These are phyloP conservation scores for Dicyrtomina minuta DNA, from an alignment of 2,888 invertebrate species.

Conservation along the genomic window DNA sequence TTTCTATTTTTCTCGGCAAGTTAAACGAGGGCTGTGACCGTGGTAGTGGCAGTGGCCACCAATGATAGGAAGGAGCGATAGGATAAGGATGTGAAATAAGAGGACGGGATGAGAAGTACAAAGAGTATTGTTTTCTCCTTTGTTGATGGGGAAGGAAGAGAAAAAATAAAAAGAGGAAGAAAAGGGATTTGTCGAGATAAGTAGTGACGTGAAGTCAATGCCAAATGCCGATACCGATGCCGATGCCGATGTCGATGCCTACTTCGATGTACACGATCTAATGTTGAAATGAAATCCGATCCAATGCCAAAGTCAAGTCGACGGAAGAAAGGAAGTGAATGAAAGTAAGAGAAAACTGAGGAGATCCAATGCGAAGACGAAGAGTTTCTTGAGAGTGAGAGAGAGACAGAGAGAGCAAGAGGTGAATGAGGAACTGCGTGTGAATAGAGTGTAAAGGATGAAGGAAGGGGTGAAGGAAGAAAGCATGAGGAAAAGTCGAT, in stretches of 20 bases:
- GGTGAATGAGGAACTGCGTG: background rate
- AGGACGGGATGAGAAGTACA: background rate
- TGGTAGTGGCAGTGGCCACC: background rate
- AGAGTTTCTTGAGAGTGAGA: too few species aligned
- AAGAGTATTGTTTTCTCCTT: background rate
- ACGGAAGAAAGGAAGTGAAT: background rate
- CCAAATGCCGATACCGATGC: too few species aligned
- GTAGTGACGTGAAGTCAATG: background rate
- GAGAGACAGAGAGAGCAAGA: background rate
- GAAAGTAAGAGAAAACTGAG: background rate
- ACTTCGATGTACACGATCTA: too few species aligned
- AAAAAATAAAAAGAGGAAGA: background rate
- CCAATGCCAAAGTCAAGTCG: background rate
- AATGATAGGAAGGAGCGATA: background rate
- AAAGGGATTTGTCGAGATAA: slow-evolving; percentile 13
- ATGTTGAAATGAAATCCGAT: background rate
- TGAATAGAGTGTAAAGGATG: background rate
- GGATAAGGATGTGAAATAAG: background rate
- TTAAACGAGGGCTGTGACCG: background rate
- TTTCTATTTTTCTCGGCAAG: background rate
- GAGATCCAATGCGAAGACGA: too few species aligned
- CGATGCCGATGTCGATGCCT: too few species aligned
- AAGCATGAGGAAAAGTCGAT: too few species aligned
- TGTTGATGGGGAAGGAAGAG: background rate
- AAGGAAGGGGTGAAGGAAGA: background rate